Percentiles rank a stretch among this genome's conserved stretches.
phyloP scores from a whole-genome alignment of 2,113 vertebrate species.

The Sinocyclocheilus anshuiensis region DNA sequence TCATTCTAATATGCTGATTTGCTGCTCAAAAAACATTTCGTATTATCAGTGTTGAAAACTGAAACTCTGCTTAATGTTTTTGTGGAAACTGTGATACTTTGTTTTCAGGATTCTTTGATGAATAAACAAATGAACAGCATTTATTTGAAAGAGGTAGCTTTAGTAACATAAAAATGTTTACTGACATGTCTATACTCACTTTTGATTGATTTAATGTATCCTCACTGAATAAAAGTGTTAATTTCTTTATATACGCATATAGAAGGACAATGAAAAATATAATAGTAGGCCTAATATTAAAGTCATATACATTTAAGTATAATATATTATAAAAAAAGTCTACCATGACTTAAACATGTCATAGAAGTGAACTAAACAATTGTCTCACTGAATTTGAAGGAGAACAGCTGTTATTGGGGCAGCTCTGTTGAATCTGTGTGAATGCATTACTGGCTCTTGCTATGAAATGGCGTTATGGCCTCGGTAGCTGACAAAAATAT shows the following conservation, averaged over 20 bases:
- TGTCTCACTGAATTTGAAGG: not conserved
- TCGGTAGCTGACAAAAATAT: not conserved
- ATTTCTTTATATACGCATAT: too few species aligned
- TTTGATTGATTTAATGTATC: not conserved
- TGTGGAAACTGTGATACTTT: too few species aligned
- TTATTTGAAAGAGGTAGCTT: not conserved
- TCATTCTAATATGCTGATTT: not conserved
- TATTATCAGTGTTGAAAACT: not conserved
- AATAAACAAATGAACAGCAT: not conserved
- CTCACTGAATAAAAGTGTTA: not conserved
- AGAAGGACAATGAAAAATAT: not conserved
- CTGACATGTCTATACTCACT: too few species aligned
- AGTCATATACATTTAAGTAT: not conserved
- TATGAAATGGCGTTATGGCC: not conserved
- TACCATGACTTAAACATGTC: not conserved
- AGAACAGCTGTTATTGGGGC: conserved; percentile 6
- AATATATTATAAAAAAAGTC: not conserved
- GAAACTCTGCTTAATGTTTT: too few species aligned
- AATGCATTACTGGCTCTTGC: conserved; percentile 1
- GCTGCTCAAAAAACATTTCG: not conserved
- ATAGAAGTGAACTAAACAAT: not conserved
- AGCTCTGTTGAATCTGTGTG: not conserved
- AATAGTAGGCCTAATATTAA: not conserved
- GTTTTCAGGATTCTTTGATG: not conserved
- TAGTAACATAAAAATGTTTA: not conserved